Conservation (phyloP, 2,797 vertebrate species). For the Cyclopterus lumpus region DNA sequence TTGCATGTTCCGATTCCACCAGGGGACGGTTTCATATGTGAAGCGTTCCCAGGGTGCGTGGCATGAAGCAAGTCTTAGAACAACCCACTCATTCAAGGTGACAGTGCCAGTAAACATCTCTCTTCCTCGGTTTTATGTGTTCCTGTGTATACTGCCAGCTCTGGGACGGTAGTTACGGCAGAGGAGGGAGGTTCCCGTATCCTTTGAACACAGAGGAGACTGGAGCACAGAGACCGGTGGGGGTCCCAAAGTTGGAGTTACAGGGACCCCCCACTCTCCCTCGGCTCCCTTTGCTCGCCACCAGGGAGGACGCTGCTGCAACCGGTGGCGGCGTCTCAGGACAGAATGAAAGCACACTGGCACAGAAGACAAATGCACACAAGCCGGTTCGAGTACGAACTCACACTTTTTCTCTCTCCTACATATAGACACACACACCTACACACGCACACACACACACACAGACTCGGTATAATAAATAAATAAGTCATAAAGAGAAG, state of each 20-base stretch:
- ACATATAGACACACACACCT: conserved; percentile 22
- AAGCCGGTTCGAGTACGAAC: conserved; percentile 52
- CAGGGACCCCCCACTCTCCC: conserved; percentile 52
- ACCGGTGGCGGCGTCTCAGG: conserved; percentile 53
- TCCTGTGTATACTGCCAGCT: conserved; percentile 51
- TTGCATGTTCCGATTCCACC: conserved; percentile 28
- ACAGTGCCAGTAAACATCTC: conserved; percentile 62
- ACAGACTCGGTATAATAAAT: conserved; percentile 64
- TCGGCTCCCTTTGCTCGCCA: conserved; percentile 47
- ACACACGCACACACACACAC: conserved; percentile 28
- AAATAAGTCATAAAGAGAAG: conserved; percentile 81
- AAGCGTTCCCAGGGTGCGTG: conserved; percentile 31
- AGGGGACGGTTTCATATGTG: conserved; percentile 35
- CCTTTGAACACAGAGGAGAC: conserved; percentile 68
- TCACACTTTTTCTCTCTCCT: conserved; percentile 5
- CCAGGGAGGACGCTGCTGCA: conserved; percentile 55
- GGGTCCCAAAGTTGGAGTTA: conserved; percentile 56
- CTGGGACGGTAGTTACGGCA: conserved; percentile 40
- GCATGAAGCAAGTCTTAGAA: conserved; percentile 44
- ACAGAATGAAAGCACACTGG: conserved; percentile 62
- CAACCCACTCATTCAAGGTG: conserved; percentile 56
- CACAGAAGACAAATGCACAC: conserved; percentile 65
- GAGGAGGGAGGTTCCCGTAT: conserved; percentile 53
- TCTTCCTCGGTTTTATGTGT: conserved; percentile 46
- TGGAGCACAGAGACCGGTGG: conserved; percentile 43